Conservation (phyloP, 2,888 invertebrate genomes). For the Arge pagana region DNA sequence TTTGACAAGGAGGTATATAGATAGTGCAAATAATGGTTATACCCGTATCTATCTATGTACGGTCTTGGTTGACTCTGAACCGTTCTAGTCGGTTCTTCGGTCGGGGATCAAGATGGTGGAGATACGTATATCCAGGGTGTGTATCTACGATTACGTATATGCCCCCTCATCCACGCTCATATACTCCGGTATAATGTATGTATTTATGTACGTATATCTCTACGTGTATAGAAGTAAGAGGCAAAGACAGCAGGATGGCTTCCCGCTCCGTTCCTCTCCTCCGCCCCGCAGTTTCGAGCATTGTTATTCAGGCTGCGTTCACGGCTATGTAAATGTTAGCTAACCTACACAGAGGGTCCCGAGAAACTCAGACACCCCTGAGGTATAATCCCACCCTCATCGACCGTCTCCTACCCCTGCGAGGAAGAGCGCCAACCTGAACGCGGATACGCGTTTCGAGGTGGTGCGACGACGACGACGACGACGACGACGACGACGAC, state of each 20-base stretch:
- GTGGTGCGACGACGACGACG: no score
- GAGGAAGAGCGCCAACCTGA: constrained; percentile 12
- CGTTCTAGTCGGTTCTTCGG: no score
- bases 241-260: no score
- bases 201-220: background rate
- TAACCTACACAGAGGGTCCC: constrained; percentile 34
- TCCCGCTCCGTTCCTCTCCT: background rate
- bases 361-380: constrained; percentile 28
- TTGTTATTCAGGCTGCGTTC: constrained; percentile 47
- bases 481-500: no score
- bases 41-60: no score
- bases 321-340: constrained; percentile 48
- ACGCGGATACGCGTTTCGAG: constrained; percentile 1
- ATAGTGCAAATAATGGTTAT: no score
- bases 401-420: constrained; percentile 21
- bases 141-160: background rate
- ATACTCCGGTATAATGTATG: background rate
- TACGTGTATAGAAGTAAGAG: background rate
- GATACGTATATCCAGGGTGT: background rate
- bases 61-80: no score
- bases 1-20: constrained; percentile 8
- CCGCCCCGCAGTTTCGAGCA: constrained; percentile 41
- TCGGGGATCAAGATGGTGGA: background rate
- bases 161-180: background rate
- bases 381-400: constrained; percentile 33